Evolutionary conservation across 2,113 vertebrate genomes (phyloP).

Genomic region (Cisticola juncidis): DNA sequence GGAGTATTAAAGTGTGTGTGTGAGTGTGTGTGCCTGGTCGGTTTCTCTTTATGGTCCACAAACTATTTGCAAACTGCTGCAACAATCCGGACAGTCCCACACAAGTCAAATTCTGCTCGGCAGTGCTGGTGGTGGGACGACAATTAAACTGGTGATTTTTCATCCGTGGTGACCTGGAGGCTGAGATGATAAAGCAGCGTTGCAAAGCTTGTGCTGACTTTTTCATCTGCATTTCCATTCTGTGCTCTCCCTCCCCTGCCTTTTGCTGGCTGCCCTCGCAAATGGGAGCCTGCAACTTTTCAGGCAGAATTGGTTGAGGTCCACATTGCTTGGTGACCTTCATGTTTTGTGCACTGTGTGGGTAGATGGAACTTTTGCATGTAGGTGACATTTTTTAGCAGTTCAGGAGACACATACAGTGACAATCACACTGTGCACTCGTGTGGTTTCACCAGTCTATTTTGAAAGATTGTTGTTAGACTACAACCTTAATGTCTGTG

Average conservation of each 20-base stretch:
- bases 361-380: not conserved
- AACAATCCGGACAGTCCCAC: rapidly evolving
- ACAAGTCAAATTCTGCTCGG: not conserved
- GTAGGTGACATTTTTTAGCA: not conserved
- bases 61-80: not conserved
- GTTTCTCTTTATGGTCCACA: not conserved
- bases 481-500: not conserved
- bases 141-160: not conserved
- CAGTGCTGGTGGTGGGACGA: rapidly evolving
- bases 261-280: not conserved
- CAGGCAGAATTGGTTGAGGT: not conserved
- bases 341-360: not conserved
- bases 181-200: not conserved
- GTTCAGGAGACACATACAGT: rapidly evolving
- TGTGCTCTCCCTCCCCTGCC: not conserved
- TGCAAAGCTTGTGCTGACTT: not conserved
- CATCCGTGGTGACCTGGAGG: rapidly evolving
- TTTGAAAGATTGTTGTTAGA: not conserved
- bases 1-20: not conserved
- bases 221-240: not conserved
- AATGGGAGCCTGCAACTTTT: not conserved
- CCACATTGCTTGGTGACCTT: not conserved
- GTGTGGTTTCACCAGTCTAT: not conserved
- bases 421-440: not conserved
- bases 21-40: rapidly evolving